These are phyloP conservation scores for Trachythela sp. DNA, from an alignment of 64 coral and sea anemone species.

Conservation along the genomic window DNA sequence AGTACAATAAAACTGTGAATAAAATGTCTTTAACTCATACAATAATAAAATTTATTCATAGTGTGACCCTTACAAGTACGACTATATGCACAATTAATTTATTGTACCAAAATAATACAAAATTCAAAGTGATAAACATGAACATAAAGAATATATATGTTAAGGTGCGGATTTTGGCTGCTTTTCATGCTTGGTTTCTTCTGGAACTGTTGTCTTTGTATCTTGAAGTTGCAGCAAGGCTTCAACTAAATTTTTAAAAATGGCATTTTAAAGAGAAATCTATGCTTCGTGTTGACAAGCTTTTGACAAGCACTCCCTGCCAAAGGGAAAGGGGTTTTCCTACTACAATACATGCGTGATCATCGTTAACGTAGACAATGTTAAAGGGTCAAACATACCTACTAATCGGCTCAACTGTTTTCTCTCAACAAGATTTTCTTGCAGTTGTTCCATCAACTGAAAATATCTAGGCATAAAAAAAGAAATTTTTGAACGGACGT, in stretches of 20 bases:
- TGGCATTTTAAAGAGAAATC: background rate
- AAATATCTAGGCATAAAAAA: conserved; percentile 57
- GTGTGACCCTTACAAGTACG: conserved; percentile 24
- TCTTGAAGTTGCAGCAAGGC: conserved; percentile 63
- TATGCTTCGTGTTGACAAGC: background rate
- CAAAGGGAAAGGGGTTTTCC: no score
- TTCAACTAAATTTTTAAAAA: conserved; percentile 32
- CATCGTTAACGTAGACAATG: no score
- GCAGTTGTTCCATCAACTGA: conserved; percentile 83
- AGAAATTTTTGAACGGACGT: background rate
- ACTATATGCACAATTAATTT: background rate
- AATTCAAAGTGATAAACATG: background rate
- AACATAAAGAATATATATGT: background rate
- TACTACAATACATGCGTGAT: no score
- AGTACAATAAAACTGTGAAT: conserved; percentile 23
- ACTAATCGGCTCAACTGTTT: conserved; percentile 68
- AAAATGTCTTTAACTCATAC: conserved; percentile 37
- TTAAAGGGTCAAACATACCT: conserved; percentile 40
- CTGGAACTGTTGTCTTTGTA: conserved; percentile 17
- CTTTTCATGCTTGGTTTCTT: background rate
- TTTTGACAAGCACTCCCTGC: no score
- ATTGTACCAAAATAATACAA: background rate
- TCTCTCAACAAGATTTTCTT: conserved; percentile 87
- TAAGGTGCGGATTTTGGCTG: background rate
- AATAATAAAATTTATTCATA: background rate